phyloP scores from a whole-genome alignment of 1,140 invertebrate species.

The Coptotermes formosanus region DNA sequence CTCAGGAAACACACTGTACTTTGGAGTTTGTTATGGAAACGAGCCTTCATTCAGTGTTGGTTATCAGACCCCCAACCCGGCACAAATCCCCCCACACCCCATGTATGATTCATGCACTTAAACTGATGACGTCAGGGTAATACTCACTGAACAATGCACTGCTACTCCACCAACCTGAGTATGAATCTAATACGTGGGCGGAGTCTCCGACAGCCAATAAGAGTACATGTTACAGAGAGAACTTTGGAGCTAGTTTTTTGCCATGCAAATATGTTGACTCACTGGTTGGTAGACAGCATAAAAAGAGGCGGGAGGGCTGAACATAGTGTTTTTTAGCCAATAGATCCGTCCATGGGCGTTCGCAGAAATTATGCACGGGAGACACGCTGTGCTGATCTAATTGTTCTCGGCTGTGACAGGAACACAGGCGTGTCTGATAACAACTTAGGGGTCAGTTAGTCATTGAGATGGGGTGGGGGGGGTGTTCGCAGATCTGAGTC shows the following conservation, averaged over 20 bases:
- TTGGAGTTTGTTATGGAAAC: background rate
- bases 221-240: background rate
- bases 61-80: background rate
- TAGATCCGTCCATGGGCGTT: background rate
- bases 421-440: too few relatives aligned
- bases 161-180: background rate
- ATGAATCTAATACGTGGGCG: background rate
- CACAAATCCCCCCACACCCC: background rate
- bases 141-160: background rate
- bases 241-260: constrained; percentile 2
- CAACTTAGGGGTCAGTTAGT: too few relatives aligned
- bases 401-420: too few relatives aligned
- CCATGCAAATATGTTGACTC: constrained; percentile 14
- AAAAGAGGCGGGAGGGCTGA: background rate
- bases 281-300: background rate
- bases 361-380: too few relatives aligned
- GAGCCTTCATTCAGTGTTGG: background rate
- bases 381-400: too few relatives aligned
- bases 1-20: background rate
- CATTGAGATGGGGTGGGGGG: too few relatives aligned
- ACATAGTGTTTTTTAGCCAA: background rate
- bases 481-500: too few relatives aligned
- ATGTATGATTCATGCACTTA: background rate
- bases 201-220: background rate
- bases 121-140: background rate